Conservation (phyloP, 2,113 vertebrate genomes). For the Notechis scutatus region DNA sequence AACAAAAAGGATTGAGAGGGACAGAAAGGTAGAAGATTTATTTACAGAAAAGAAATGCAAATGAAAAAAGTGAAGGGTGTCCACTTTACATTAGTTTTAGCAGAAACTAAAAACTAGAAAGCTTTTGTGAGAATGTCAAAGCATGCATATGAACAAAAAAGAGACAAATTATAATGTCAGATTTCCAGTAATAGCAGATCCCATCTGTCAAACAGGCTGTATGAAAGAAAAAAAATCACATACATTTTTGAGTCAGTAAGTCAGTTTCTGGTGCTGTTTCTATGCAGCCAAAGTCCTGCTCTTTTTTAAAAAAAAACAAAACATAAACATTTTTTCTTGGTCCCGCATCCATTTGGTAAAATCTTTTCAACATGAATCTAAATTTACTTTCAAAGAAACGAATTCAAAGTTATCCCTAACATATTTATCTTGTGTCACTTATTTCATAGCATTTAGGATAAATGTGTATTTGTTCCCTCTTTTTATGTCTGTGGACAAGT, state of each 20-base stretch:
- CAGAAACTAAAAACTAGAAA: neutral
- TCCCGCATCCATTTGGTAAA: neutral
- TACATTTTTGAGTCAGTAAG: neutral
- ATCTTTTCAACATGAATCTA: slow-evolving; percentile 29
- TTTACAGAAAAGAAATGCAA: neutral
- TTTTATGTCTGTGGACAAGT: neutral
- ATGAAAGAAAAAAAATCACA: slow-evolving; percentile 1
- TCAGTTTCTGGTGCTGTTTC: neutral
- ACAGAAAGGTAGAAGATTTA: neutral
- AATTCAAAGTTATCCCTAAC: neutral
- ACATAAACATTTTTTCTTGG: neutral
- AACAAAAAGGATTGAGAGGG: neutral
- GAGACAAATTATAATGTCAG: neutral
- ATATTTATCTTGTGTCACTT: neutral
- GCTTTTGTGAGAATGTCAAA: neutral
- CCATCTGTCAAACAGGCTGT: neutral
- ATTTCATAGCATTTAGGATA: neutral
- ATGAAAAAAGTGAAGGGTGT: slow-evolving; percentile 1
- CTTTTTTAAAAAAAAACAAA: neutral
- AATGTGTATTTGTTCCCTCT: neutral
- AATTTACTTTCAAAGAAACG: slow-evolving; percentile 22
- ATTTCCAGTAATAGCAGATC: neutral
- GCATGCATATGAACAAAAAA: neutral
- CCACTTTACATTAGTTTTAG: neutral
- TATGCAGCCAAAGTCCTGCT: neutral